These are phyloP conservation scores for Hyposoter dolosus DNA, from an alignment of 2,888 invertebrate genomes.

Conservation along the genomic window DNA sequence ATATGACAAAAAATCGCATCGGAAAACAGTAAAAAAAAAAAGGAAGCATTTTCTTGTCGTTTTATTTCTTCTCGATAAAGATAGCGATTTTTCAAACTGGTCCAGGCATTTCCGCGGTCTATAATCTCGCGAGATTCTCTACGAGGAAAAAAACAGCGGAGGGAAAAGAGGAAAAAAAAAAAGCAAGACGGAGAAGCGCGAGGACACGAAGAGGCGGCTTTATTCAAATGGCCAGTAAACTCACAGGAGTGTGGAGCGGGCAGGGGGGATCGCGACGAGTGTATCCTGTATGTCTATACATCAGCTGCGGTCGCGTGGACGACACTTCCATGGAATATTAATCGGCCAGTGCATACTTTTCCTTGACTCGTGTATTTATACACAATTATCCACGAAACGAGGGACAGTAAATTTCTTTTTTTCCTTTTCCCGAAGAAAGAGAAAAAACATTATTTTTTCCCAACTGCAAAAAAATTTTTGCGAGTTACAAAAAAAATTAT, in stretches of 20 bases:
- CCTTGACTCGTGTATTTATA: constrained; percentile 31
- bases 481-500: background rate
- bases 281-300: constrained; percentile 28
- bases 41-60: background rate
- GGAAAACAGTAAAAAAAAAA: background rate
- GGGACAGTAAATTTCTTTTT: background rate
- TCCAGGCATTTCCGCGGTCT: constrained; percentile 22
- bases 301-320: constrained; percentile 82
- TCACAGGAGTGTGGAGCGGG: background rate
- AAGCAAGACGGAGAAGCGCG: constrained; percentile 55
- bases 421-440: background rate
- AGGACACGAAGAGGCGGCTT: constrained; percentile 73
- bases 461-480: background rate
- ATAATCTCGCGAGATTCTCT: constrained; percentile 60
- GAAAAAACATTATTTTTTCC: background rate
- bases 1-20: background rate
- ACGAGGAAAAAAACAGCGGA: constrained; percentile 45
- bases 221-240: constrained; percentile 76
- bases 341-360: constrained; percentile 63
- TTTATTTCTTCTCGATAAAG: background rate
- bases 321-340: constrained; percentile 81
- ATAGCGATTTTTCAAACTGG: constrained; percentile 18
- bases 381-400: constrained; percentile 8
- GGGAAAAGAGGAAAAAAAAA: constrained; percentile 49
- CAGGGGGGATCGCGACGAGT: constrained; percentile 22